Conservation (phyloP, 2,797 vertebrate genomes). For the Rhinoraja longicauda region DNA sequence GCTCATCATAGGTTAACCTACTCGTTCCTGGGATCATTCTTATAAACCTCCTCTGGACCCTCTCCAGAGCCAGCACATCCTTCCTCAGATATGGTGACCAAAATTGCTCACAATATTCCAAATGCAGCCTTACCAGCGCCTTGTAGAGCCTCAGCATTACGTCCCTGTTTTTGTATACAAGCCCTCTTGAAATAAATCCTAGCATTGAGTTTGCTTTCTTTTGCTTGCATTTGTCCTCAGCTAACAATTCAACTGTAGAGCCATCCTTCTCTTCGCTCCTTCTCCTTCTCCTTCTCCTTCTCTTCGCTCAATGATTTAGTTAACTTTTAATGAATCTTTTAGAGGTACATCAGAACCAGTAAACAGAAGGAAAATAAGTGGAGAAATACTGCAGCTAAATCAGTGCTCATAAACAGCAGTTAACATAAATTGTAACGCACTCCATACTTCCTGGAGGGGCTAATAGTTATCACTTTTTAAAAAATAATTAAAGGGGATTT, state of each 20-base stretch:
- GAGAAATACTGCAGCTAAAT: neutral
- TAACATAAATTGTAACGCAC: neutral
- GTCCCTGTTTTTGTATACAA: too few relatives aligned
- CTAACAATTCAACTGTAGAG: neutral
- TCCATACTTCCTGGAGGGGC: neutral
- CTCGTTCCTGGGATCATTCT: too few relatives aligned
- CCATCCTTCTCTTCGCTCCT: neutral
- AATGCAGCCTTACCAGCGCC: too few relatives aligned
- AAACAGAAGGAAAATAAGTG: neutral
- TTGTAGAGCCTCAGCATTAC: too few relatives aligned
- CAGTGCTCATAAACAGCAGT: neutral
- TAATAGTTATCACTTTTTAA: neutral
- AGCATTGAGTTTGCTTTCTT: too few relatives aligned
- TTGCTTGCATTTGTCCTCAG: neutral
- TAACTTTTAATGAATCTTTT: neutral
- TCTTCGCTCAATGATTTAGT: neutral
- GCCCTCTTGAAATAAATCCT: too few relatives aligned
- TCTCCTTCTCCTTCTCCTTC: neutral
- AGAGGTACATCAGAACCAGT: neutral
- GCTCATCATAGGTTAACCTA: too few relatives aligned
- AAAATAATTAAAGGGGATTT: conserved; percentile 17
- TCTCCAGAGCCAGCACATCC: too few relatives aligned
- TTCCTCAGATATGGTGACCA: too few relatives aligned
- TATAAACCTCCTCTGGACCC: too few relatives aligned
- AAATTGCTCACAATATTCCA: too few relatives aligned